Evolutionary conservation across 2,113 vertebrate species (phyloP).

Genomic region (Protobothrops mucrosquamatus): DNA sequence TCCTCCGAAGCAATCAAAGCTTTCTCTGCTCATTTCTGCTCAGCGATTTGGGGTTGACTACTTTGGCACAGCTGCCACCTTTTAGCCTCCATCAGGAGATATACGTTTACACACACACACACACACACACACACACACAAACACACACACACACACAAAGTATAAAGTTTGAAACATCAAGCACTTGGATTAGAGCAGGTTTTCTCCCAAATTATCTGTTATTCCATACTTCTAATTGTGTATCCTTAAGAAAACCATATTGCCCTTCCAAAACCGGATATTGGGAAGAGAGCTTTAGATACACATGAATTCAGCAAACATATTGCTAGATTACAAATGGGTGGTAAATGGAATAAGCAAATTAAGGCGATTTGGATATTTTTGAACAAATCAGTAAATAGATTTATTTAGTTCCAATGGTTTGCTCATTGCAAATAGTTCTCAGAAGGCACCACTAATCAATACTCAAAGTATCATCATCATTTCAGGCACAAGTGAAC

Average conservation of each 20-base stretch:
- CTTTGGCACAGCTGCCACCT: conserved; percentile 80
- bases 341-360: background rate
- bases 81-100: conserved; percentile 69
- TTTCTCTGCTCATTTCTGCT: conserved; percentile 80
- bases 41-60: conserved; percentile 82
- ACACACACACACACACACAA: background rate
- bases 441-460: background rate
- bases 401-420: background rate
- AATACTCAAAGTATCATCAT: background rate
- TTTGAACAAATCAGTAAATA: background rate
- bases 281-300: background rate
- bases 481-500: background rate
- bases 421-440: background rate
- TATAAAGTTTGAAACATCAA: conserved; percentile 29
- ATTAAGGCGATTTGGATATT: background rate
- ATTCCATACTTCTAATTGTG: background rate
- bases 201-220: background rate
- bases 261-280: background rate
- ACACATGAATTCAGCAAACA: background rate
- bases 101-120: background rate
- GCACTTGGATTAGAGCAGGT: background rate
- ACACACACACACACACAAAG: background rate
- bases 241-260: background rate
- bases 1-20: conserved; percentile 86
- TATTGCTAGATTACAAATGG: background rate